These are phyloP conservation scores for Melanerpes aurifrons DNA, from an alignment of 2,113 vertebrate species.

Conservation along the genomic window DNA sequence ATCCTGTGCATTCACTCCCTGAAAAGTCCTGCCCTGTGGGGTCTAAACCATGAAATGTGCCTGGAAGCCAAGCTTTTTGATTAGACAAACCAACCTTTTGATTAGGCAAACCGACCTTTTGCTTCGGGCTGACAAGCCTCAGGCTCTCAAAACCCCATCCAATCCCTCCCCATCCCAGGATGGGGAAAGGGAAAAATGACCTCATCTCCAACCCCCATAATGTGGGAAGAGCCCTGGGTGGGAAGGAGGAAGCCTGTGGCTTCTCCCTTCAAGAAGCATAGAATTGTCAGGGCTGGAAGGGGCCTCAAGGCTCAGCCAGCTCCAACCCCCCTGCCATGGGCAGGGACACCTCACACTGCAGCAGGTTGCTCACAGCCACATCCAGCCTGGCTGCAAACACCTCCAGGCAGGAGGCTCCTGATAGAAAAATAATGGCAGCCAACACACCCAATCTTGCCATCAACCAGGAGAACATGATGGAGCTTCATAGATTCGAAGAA, in stretches of 20 bases:
- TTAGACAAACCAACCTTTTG: constrained; percentile 57
- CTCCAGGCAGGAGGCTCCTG: not conserved
- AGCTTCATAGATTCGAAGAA: not conserved
- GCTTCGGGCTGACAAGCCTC: constrained; percentile 42
- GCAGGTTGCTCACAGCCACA: too few species aligned
- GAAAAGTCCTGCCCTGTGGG: constrained; percentile 51
- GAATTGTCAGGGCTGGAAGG: too few species aligned
- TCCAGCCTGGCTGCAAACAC: too few species aligned
- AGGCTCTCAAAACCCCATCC: not conserved
- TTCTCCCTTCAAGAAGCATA: not conserved
- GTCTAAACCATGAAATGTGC: constrained; percentile 59
- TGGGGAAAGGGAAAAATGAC: constrained; percentile 31
- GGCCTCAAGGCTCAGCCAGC: too few species aligned
- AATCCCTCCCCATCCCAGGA: not conserved
- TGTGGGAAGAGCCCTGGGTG: not conserved
- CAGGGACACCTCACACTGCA: too few species aligned
- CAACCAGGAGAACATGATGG: not conserved
- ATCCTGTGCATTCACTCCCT: constrained; percentile 34
- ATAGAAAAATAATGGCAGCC: not conserved
- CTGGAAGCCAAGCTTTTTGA: constrained; percentile 67
- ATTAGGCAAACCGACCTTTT: constrained; percentile 59
- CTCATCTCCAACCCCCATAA: not conserved
- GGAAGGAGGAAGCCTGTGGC: not conserved
- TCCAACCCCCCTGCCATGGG: too few species aligned
- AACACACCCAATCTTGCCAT: rapidly evolving